A percentile compares a stretch with the other conserved stretches of the same genome.
Conservation (phyloP, 2,113 vertebrate genomes). For the Cairina moschata region DNA sequence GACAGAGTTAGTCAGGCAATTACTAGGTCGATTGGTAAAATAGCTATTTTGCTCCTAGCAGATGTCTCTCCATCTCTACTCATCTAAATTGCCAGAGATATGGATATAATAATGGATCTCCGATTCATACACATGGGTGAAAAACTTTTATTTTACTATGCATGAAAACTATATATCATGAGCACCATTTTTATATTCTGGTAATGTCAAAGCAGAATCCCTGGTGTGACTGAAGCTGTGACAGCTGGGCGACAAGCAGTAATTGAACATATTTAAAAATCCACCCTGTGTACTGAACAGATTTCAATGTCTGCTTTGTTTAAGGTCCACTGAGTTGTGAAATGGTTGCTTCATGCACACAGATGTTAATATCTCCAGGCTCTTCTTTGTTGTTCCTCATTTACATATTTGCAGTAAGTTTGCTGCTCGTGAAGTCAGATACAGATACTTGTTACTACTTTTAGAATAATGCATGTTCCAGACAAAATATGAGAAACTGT, state of each 20-base stretch:
- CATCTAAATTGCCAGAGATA: background rate
- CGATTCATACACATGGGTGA: constrained; percentile 19
- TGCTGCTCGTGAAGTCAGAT: constrained; percentile 66
- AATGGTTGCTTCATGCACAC: constrained; percentile 80
- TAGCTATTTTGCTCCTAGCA: background rate
- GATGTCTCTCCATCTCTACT: background rate
- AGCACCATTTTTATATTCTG: constrained; percentile 56
- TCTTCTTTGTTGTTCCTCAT: constrained; percentile 75
- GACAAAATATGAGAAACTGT: constrained; percentile 52
- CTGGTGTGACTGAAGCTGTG: constrained; percentile 63
- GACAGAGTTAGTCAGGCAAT: background rate
- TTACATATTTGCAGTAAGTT: constrained; percentile 77
- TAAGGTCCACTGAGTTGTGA: constrained; percentile 85
- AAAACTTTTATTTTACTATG: constrained; percentile 44
- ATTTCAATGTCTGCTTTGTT: constrained; percentile 82
- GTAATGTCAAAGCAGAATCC: constrained; percentile 64
- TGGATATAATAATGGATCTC: background rate
- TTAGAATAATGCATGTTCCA: constrained; percentile 64
- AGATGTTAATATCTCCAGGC: constrained; percentile 85
- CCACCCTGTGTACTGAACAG: constrained; percentile 77
- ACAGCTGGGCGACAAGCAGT: constrained; percentile 76
- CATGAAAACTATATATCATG: constrained; percentile 47
- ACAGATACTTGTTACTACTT: constrained; percentile 48
- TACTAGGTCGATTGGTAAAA: background rate
- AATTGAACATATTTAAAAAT: constrained; percentile 83